Evolutionary conservation across 2,113 vertebrate genomes (phyloP).

Genomic region (Syrrhaptes paradoxus): DNA sequence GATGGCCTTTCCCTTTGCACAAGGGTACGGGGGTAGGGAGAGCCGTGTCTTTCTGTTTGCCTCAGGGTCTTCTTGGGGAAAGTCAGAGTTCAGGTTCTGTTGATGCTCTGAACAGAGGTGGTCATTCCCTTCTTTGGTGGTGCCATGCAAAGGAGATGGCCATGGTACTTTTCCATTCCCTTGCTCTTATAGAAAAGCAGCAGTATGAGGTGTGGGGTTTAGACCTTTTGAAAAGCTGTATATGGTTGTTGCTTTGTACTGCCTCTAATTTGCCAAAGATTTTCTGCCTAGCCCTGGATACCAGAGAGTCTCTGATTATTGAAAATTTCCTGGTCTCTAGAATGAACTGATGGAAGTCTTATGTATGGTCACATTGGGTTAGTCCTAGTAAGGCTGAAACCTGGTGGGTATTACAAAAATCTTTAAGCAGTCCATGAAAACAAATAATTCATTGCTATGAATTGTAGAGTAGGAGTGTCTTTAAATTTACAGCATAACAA

Average conservation of each 20-base stretch:
- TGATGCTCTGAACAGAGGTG: background rate
- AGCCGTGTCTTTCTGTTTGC: background rate
- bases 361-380: background rate
- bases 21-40: background rate
- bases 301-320: background rate
- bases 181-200: background rate
- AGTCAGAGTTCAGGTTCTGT: background rate
- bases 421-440: background rate
- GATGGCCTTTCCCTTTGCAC: background rate
- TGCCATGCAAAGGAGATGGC: background rate
- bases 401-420: background rate
- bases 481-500: background rate
- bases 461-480: background rate
- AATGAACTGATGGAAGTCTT: background rate
- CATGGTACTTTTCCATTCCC: background rate
- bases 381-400: background rate
- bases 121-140: background rate
- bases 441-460: background rate
- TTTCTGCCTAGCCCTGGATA: background rate
- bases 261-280: background rate
- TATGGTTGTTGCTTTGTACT: background rate
- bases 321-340: background rate
- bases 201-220: background rate
- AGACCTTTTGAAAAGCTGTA: background rate
- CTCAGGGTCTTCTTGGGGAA: background rate